Evolutionary conservation across 2,113 vertebrate species (phyloP).

Genomic region (Colossoma macropomum): DNA sequence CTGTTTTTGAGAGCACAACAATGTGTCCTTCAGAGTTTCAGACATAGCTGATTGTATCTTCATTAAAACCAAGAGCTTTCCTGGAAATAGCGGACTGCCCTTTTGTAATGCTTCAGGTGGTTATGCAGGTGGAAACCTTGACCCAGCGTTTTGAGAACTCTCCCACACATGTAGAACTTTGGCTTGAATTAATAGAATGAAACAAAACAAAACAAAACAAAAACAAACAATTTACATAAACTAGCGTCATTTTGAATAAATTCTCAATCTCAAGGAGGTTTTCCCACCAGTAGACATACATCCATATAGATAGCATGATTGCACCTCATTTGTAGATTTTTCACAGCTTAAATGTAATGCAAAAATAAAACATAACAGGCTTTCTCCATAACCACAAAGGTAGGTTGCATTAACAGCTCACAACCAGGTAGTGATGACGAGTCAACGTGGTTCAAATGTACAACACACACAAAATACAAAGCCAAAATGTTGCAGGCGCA

Average conservation of each 20-base stretch:
- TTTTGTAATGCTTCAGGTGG: slow-evolving; percentile 28
- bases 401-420: slow-evolving; percentile 8
- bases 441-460: slow-evolving; percentile 4
- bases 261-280: slow-evolving; percentile 18
- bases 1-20: not conserved
- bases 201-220: not conserved
- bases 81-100: not conserved
- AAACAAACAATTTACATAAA: not conserved
- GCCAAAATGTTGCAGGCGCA: not conserved
- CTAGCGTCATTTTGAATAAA: slow-evolving; percentile 18
- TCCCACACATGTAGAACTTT: slow-evolving; percentile 42
- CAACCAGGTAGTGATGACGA: not conserved
- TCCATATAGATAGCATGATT: slow-evolving; percentile 42
- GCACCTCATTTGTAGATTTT: slow-evolving; percentile 53
- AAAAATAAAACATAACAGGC: slow-evolving; percentile 27
- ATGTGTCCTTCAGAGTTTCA: slow-evolving; percentile 24
- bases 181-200: slow-evolving; percentile 33
- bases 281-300: slow-evolving; percentile 43
- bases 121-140: slow-evolving; percentile 7
- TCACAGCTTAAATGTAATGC: slow-evolving; percentile 57
- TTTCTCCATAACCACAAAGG: slow-evolving; percentile 12
- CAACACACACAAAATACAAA: not conserved
- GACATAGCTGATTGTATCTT: slow-evolving; percentile 24
- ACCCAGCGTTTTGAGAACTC: not conserved
- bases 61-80: slow-evolving; percentile 10